These are phyloP conservation scores for Drosophila phalerata DNA, from an alignment of 2,888 invertebrate species.

Conservation along the genomic window DNA sequence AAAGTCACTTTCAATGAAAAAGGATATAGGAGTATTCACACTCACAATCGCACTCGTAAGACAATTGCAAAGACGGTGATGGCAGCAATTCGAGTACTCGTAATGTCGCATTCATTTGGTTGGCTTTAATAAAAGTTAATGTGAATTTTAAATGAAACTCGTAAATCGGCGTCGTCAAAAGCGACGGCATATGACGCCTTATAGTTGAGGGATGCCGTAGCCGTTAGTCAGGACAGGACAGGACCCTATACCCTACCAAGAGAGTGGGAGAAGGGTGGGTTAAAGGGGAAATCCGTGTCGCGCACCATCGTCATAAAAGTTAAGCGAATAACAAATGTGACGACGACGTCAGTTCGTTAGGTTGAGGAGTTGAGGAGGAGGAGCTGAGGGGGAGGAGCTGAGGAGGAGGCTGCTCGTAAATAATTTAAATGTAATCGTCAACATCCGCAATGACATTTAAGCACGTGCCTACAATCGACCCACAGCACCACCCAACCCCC, in stretches of 20 bases:
- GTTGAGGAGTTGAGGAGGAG: no score
- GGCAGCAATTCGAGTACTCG: constrained; percentile 44
- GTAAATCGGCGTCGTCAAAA: constrained; percentile 67
- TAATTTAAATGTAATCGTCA: constrained; percentile 82
- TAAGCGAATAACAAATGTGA: constrained; percentile 81
- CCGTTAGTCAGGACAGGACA: constrained; percentile 16
- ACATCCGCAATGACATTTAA: constrained; percentile 81
- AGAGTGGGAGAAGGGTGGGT: constrained; percentile 23
- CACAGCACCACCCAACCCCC: background rate
- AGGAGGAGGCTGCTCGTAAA: constrained; percentile 66
- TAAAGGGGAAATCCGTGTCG: constrained; percentile 65
- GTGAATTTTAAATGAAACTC: constrained; percentile 72
- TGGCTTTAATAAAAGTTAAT: constrained; percentile 75
- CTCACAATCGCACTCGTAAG: constrained; percentile 26
- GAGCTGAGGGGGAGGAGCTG: background rate
- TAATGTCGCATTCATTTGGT: constrained; percentile 61
- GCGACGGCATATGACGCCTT: constrained; percentile 45
- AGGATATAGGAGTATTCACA: constrained; percentile 1
- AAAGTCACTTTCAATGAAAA: constrained; percentile 47
- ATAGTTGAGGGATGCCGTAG: constrained; percentile 42
- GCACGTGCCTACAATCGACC: constrained; percentile 72
- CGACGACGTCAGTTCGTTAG: constrained; percentile 36
- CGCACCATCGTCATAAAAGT: constrained; percentile 75
- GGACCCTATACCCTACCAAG: background rate
- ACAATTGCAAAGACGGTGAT: constrained; percentile 54